Evolutionary conservation across 2,797 vertebrate species (phyloP).

Genomic region (Bradypodion ventrale): DNA sequence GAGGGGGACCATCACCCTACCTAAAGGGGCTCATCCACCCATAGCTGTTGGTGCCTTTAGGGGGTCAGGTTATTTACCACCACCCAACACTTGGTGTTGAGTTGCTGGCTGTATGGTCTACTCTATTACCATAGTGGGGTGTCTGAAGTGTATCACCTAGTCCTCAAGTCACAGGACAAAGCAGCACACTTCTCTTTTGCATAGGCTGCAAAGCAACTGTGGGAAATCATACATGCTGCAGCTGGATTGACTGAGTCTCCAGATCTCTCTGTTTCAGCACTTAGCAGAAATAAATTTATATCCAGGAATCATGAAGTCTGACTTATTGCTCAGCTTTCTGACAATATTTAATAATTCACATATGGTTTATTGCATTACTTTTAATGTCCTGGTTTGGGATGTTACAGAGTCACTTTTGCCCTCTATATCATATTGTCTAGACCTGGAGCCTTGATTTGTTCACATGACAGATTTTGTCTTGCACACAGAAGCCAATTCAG

Average conservation of each 20-base stretch:
- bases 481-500: not conserved
- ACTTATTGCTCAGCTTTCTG: conserved; percentile 76
- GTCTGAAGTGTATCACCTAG: not conserved
- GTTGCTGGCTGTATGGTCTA: too few relatives aligned
- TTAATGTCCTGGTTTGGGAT: conserved; percentile 71
- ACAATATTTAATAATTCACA: conserved; percentile 76
- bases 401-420: conserved; percentile 61
- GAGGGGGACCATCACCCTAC: too few relatives aligned
- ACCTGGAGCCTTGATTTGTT: conserved; percentile 44
- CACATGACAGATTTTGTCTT: conserved; percentile 4
- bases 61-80: too few relatives aligned
- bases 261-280: conserved; percentile 75
- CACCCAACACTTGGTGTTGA: too few relatives aligned
- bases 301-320: conserved; percentile 75
- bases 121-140: too few relatives aligned
- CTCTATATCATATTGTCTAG: conserved; percentile 61
- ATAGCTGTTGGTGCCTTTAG: too few relatives aligned
- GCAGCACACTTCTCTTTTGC: fast-evolving
- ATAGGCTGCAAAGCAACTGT: conserved; percentile 41
- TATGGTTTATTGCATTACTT: conserved; percentile 72
- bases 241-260: conserved; percentile 53
- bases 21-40: too few relatives aligned
- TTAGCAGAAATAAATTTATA: conserved; percentile 75
- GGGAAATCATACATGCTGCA: conserved; percentile 51
- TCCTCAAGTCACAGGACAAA: not conserved